Percentiles rank a stretch among this genome's conserved stretches.
phyloP scores from a whole-genome alignment of 1,140 invertebrate species.

The Gryon sp. region DNA sequence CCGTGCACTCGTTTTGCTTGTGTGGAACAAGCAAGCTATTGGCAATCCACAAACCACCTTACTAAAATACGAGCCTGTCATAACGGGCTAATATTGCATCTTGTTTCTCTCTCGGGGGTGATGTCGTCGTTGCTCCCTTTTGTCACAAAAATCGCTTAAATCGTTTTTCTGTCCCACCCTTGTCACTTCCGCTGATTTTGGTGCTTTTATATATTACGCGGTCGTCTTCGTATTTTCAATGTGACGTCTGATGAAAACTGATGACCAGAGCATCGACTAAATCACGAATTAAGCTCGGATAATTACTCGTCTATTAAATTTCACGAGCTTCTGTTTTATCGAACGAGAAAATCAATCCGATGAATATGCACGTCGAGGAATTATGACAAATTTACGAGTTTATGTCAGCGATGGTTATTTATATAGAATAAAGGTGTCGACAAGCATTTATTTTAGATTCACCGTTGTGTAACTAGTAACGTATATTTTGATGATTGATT shows the following conservation, averaged over 20 bases:
- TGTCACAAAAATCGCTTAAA: slow-evolving; percentile 27
- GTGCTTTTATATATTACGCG: no score
- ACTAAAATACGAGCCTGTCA: slow-evolving; percentile 76
- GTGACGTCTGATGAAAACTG: not conserved
- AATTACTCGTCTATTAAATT: slow-evolving; percentile 41
- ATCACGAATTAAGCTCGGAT: slow-evolving; percentile 29
- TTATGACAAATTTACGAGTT: slow-evolving; percentile 29
- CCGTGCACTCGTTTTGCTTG: slow-evolving; percentile 72
- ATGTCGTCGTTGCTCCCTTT: slow-evolving; percentile 10
- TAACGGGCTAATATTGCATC: slow-evolving; percentile 77
- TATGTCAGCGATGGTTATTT: slow-evolving; percentile 11
- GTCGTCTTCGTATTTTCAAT: no score
- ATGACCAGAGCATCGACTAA: slow-evolving; percentile 1
- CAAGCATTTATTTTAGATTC: not conserved
- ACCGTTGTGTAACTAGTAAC: no score
- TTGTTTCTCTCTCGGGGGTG: slow-evolving; percentile 58
- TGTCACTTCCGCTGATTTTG: not conserved
- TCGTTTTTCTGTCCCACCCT: slow-evolving; percentile 12
- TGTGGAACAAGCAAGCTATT: slow-evolving; percentile 58
- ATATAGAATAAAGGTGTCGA: slow-evolving; percentile 6
- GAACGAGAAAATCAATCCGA: slow-evolving; percentile 30
- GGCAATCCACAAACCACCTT: slow-evolving; percentile 66
- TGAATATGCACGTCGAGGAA: slow-evolving; percentile 23
- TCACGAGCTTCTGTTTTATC: slow-evolving; percentile 24
- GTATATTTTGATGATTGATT: no score